Evolutionary conservation across 2,888 invertebrate species (phyloP).

Genomic region (Drosophila kokeensis): DNA sequence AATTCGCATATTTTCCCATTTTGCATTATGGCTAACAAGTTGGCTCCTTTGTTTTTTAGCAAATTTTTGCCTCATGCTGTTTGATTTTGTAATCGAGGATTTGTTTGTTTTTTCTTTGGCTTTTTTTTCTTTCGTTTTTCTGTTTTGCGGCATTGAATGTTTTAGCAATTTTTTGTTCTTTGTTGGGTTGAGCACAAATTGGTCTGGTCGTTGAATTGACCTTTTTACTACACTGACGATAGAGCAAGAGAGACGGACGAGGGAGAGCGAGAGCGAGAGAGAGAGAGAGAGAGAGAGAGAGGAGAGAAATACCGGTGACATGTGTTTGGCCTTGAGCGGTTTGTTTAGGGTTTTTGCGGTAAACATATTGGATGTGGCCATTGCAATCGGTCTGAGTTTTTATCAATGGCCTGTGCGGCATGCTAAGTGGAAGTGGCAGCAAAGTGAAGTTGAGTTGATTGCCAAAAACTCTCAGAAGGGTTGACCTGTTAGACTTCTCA

Average conservation of each 20-base stretch:
- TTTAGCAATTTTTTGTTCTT: constrained; percentile 43
- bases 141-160: constrained; percentile 49
- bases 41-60: constrained; percentile 61
- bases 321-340: constrained; percentile 80
- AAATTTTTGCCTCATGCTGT: constrained; percentile 65
- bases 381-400: not conserved
- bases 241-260: not conserved
- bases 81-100: constrained; percentile 81
- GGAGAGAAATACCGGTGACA: constrained; percentile 62
- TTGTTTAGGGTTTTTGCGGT: constrained; percentile 64
- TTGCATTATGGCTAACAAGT: constrained; percentile 79
- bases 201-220: constrained; percentile 77
- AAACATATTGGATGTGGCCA: constrained; percentile 11
- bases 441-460: constrained; percentile 36
- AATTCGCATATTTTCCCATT: constrained; percentile 81
- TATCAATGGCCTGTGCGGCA: constrained; percentile 22
- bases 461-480: constrained; percentile 14
- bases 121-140: constrained; percentile 11
- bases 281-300: not conserved
- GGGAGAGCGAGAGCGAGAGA: not conserved
- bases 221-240: constrained; percentile 58
- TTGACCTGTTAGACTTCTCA: constrained; percentile 57
- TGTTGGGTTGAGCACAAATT: constrained; percentile 60
- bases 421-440: constrained; percentile 34
- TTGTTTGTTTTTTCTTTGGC: constrained; percentile 66